These are phyloP conservation scores for Monochamus alternatus DNA, from an alignment of 2,888 invertebrate species.

Conservation along the genomic window DNA sequence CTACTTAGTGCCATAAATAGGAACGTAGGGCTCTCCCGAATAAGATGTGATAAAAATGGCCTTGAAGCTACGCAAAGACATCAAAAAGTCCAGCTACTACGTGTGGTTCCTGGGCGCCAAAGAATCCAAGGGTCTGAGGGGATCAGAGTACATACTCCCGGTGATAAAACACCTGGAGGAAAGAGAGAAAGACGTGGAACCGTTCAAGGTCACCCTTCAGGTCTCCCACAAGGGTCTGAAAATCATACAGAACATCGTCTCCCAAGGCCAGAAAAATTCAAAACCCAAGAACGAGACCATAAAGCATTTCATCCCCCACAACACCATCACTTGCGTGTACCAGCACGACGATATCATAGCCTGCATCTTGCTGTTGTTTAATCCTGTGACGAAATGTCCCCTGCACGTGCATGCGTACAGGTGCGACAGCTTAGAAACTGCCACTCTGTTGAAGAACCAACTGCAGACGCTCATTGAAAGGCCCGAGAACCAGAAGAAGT, in stretches of 20 bases:
- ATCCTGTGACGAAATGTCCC: constrained; percentile 94
- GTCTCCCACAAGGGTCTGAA: constrained; percentile 94
- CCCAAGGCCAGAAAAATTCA: constrained; percentile 63
- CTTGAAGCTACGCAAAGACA: constrained; percentile 86
- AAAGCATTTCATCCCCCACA: constrained; percentile 95
- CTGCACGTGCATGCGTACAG: constrained; percentile 94
- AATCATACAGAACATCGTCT: constrained; percentile 84
- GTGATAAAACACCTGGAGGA: constrained; percentile 89
- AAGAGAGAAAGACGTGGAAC: constrained; percentile 88
- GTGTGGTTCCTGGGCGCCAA: constrained; percentile 97
- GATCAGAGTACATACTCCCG: constrained; percentile 88
- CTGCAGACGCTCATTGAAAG: constrained; percentile 86
- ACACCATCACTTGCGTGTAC: constrained; percentile 92
- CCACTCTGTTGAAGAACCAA: constrained; percentile 88
- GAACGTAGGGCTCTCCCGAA: background rate
- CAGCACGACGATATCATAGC: constrained; percentile 95
- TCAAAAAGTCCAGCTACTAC: constrained; percentile 92
- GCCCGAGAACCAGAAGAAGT: constrained; percentile 90
- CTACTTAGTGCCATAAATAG: constrained; percentile 43
- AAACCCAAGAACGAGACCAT: constrained; percentile 78
- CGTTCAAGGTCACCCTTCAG: constrained; percentile 93
- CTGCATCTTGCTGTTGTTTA: constrained; percentile 92
- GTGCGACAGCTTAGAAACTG: constrained; percentile 95
- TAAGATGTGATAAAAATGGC: constrained; percentile 76
- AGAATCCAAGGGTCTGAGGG: constrained; percentile 91